Evolutionary conservation across 1,140 invertebrate species (phyloP).

Genomic region (Heliconius congener): DNA sequence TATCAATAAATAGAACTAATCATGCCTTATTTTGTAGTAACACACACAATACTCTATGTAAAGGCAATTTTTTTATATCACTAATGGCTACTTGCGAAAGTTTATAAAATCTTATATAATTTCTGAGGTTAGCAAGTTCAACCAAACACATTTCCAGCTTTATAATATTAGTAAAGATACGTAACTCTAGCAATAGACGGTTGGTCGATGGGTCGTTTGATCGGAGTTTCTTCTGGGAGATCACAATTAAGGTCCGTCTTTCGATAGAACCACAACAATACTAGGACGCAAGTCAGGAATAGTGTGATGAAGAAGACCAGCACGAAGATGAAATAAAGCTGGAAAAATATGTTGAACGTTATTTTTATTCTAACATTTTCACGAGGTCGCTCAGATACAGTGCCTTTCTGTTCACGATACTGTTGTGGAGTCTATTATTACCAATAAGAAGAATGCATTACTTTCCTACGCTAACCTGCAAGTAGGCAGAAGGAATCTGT

Average conservation of each 20-base stretch:
- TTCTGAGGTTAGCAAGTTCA: not conserved
- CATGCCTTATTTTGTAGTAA: too few relatives aligned
- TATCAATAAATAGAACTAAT: not conserved
- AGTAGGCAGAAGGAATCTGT: too few relatives aligned
- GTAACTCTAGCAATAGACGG: conserved; percentile 20
- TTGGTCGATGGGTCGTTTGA: conserved; percentile 23
- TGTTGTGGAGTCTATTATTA: too few relatives aligned
- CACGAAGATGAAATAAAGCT: conserved; percentile 63
- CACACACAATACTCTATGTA: too few relatives aligned
- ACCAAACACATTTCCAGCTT: not conserved
- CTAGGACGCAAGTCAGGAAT: conserved; percentile 45
- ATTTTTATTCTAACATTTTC: too few relatives aligned
- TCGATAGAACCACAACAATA: conserved; percentile 49
- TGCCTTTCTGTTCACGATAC: too few relatives aligned
- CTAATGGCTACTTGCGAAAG: too few relatives aligned
- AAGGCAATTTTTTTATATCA: too few relatives aligned
- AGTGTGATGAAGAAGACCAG: conserved; percentile 52
- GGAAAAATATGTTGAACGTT: conserved; percentile 24
- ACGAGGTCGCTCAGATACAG: too few relatives aligned
- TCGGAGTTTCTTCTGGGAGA: conserved; percentile 46
- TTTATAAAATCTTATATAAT: too few relatives aligned
- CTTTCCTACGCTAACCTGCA: too few relatives aligned
- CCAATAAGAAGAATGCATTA: too few relatives aligned
- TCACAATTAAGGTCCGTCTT: conserved; percentile 36
- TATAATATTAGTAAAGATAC: not conserved